Conservation (phyloP, 1,140 invertebrate genomes). For the Drosophila pectinifera region DNA sequence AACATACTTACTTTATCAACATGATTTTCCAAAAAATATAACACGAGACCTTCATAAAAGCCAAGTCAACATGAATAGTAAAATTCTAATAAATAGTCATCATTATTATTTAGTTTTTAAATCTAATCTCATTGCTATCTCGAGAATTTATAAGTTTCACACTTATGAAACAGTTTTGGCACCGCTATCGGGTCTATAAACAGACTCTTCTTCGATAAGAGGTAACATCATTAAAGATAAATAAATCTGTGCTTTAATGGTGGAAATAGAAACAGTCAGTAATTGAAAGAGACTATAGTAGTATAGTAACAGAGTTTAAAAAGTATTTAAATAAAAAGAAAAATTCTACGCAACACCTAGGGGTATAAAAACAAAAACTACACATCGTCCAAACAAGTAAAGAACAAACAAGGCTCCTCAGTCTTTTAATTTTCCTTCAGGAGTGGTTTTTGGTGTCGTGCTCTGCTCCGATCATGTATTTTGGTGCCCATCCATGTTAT, state of each 20-base stretch:
- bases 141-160: conserved; percentile 22
- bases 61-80: background rate
- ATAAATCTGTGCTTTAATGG: background rate
- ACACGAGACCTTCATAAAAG: conserved; percentile 1
- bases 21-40: conserved; percentile 5
- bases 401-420: background rate
- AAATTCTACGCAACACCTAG: background rate
- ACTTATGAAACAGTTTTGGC: conserved; percentile 9
- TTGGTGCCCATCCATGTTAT: no score
- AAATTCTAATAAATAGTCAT: conserved; percentile 8
- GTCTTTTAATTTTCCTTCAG: no score
- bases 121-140: conserved; percentile 22
- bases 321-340: background rate
- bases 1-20: background rate
- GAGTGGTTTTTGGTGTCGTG: no score
- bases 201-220: conserved; percentile 13
- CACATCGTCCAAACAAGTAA: no score
- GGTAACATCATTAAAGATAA: conserved; percentile 12
- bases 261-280: background rate
- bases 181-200: conserved; percentile 2
- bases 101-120: conserved; percentile 14
- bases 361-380: background rate
- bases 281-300: background rate
- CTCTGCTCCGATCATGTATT: no score
- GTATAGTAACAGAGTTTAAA: background rate